Conservation (phyloP, 23 tunicate genomes). For the Botrylloides violaceus region DNA sequence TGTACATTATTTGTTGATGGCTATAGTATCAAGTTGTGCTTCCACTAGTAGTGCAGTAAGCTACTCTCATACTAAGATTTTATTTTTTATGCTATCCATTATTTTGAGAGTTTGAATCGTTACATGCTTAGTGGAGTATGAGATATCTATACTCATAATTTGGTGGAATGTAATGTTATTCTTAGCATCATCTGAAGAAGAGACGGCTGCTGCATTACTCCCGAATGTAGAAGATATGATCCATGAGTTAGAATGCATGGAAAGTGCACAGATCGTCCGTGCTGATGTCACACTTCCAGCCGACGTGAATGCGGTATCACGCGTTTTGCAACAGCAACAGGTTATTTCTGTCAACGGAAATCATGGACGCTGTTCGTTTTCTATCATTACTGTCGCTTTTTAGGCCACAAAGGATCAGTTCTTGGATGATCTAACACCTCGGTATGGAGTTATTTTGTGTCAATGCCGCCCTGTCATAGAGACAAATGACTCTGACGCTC, state of each 20-base stretch:
- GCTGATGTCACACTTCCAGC: constrained; percentile 54
- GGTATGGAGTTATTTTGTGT: constrained; percentile 16
- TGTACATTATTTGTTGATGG: no score
- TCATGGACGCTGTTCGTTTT: neutral
- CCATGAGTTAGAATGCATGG: constrained; percentile 35
- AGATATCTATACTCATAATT: neutral
- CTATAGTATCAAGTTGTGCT: neutral
- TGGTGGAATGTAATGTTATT: no score
- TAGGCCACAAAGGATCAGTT: constrained; percentile 7
- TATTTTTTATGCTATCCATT: neutral
- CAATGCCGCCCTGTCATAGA: constrained; percentile 20
- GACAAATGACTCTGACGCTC: constrained; percentile 10
- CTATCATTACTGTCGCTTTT: neutral
- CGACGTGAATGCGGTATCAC: constrained; percentile 39
- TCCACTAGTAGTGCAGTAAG: neutral
- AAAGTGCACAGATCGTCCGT: constrained; percentile 54
- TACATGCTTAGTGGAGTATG: neutral
- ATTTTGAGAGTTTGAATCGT: neutral
- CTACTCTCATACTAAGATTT: neutral
- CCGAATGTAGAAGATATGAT: constrained; percentile 30
- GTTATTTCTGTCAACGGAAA: constrained; percentile 10
- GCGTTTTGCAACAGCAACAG: constrained; percentile 49
- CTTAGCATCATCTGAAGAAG: constrained; percentile 19
- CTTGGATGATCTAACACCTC: constrained; percentile 19
- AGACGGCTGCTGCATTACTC: constrained; percentile 28